Conservation (phyloP, 2,888 invertebrate genomes). For the Cyaniris semiargus region DNA sequence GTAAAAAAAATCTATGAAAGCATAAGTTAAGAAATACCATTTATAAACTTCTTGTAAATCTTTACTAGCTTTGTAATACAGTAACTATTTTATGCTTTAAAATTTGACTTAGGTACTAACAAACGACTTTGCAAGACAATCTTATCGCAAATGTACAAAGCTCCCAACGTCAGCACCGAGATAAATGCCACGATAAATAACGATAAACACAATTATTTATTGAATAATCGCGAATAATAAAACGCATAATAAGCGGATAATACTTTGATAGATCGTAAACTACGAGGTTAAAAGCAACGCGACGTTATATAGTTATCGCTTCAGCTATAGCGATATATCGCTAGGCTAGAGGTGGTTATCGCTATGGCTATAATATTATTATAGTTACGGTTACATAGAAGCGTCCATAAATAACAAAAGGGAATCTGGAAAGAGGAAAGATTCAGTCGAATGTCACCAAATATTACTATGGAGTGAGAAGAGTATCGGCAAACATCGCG, state of each 20-base stretch:
- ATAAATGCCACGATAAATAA: constrained; percentile 42
- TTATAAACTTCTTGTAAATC: neutral
- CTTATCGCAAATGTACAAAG: constrained; percentile 1
- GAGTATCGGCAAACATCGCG: no score
- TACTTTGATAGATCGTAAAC: constrained; percentile 66
- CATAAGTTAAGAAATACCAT: neutral
- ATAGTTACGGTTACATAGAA: no score
- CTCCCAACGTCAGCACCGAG: neutral
- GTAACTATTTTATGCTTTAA: neutral
- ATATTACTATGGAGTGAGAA: no score
- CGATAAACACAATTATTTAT: constrained; percentile 55
- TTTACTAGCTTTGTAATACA: neutral
- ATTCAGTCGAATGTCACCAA: no score
- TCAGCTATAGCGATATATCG: neutral
- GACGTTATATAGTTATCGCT: neutral
- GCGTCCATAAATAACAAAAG: no score
- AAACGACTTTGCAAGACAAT: neutral
- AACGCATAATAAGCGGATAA: constrained; percentile 64
- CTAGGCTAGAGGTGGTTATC: neutral
- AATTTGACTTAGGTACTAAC: neutral
- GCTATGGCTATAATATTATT: neutral
- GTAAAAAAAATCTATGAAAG: neutral
- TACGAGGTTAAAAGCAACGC: constrained; percentile 52
- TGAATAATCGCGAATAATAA: constrained; percentile 65
- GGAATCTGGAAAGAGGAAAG: no score